These are phyloP conservation scores for Neolamprologus caudopunctatus DNA, from an alignment of 2,113 vertebrate species.

Conservation along the genomic window DNA sequence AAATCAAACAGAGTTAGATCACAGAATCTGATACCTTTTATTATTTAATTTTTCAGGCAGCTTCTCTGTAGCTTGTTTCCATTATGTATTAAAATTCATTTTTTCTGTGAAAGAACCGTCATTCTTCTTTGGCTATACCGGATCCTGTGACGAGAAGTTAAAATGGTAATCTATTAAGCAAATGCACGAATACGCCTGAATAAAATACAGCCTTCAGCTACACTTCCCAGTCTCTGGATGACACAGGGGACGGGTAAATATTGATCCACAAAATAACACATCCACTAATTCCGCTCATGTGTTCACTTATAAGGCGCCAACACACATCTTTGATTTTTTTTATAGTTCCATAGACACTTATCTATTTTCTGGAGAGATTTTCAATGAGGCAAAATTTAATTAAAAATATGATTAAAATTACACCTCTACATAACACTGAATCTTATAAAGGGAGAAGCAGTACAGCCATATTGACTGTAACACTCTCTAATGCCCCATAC, in stretches of 20 bases:
- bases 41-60: background rate
- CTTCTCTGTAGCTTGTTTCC: background rate
- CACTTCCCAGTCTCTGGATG: background rate
- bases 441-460: conserved; percentile 3
- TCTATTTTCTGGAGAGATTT: background rate
- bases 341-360: background rate
- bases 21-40: background rate
- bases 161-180: conserved; percentile 32
- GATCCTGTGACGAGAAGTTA: conserved; percentile 20
- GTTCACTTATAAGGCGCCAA: background rate
- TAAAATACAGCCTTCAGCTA: conserved; percentile 17
- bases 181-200: background rate
- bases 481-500: background rate
- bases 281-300: conserved; percentile 7
- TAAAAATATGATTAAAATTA: conserved; percentile 36
- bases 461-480: background rate
- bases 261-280: conserved; percentile 20
- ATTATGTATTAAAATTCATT: conserved; percentile 9
- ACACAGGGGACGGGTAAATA: conserved; percentile 11
- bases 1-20: background rate
- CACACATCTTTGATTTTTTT: background rate
- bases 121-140: background rate
- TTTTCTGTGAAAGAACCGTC: background rate
- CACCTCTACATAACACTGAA: background rate
- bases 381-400: conserved; percentile 31